Conservation (phyloP, 2,113 vertebrate species). For the Saguinus imperator region DNA sequence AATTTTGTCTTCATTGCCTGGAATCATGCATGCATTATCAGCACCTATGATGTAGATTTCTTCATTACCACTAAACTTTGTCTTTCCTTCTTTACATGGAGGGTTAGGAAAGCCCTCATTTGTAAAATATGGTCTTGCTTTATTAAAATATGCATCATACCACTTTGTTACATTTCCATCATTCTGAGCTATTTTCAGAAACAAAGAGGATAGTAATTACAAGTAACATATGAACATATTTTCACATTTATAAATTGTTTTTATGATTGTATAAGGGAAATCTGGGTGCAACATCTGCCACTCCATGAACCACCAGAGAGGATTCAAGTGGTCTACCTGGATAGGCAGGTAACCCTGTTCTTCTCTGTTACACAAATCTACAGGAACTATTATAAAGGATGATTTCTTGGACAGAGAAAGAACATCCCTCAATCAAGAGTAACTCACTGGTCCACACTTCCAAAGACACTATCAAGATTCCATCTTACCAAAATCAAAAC, state of each 20-base stretch:
- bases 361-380: not conserved
- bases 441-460: not conserved
- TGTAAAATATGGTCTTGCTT: constrained; percentile 92
- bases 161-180: constrained; percentile 93
- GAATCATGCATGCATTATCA: constrained; percentile 86
- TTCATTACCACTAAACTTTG: constrained; percentile 77
- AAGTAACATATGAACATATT: not conserved
- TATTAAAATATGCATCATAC: constrained; percentile 91
- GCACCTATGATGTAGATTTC: constrained; percentile 92
- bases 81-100: constrained; percentile 82
- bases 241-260: constrained; percentile 7
- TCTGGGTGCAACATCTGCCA: not conserved
- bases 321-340: not conserved
- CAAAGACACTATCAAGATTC: not conserved
- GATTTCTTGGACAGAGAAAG: not conserved
- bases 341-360: not conserved
- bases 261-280: not conserved
- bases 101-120: constrained; percentile 95
- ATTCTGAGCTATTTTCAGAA: constrained; percentile 88
- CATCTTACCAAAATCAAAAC: not conserved
- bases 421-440: not conserved
- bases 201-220: constrained; percentile 48
- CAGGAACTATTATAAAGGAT: not conserved
- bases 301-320: not conserved
- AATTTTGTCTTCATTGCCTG: constrained; percentile 86